These are phyloP conservation scores for Vultur gryphus DNA, from an alignment of 2,797 vertebrate genomes.

Conservation along the genomic window DNA sequence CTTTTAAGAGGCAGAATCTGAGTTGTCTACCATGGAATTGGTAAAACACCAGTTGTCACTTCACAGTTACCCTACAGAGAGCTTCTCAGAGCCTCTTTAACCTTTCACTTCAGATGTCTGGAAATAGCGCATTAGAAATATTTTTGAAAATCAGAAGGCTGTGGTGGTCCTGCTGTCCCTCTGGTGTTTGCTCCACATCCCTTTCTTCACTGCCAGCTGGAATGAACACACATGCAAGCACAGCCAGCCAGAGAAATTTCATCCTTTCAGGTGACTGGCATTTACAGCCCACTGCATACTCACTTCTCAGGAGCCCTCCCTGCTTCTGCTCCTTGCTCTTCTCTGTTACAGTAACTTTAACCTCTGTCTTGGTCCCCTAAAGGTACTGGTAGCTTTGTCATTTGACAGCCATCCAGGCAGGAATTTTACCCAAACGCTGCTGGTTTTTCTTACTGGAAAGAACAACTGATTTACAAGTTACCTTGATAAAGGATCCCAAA, in stretches of 20 bases:
- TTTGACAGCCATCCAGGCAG: not conserved
- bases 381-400: not conserved
- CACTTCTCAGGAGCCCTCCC: not conserved
- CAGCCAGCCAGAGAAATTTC: not conserved
- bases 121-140: not conserved
- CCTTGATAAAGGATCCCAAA: not conserved
- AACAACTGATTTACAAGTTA: not conserved
- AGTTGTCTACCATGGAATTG: not conserved
- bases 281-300: not conserved
- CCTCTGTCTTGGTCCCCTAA: not conserved
- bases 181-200: not conserved
- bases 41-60: not conserved
- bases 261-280: not conserved
- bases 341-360: not conserved
- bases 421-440: not conserved
- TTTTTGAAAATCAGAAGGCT: not conserved
- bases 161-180: not conserved
- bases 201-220: not conserved
- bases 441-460: not conserved
- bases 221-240: not conserved
- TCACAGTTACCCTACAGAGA: not conserved
- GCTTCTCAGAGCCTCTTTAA: not conserved
- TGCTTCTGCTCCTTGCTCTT: not conserved
- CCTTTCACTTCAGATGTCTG: not conserved
- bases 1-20: not conserved